Evolutionary conservation across 2,888 invertebrate genomes (phyloP).

Genomic region (Oxystoma pomonae): DNA sequence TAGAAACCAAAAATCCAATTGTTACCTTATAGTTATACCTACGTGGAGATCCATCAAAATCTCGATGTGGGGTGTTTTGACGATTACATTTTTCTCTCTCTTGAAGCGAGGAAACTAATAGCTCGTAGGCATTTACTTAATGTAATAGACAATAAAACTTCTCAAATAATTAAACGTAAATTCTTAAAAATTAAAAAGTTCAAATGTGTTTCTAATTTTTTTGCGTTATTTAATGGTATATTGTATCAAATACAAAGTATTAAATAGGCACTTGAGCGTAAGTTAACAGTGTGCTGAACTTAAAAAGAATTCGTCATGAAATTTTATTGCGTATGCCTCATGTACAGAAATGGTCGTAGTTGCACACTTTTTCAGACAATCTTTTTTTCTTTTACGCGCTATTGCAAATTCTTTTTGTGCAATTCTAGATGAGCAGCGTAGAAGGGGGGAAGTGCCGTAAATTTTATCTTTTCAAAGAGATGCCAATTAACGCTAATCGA

Average conservation of each 20-base stretch:
- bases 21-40: no score
- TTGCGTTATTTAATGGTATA: background rate
- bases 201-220: no score
- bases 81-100: no score
- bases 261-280: background rate
- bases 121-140: no score
- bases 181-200: no score
- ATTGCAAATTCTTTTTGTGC: constrained; percentile 32
- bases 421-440: constrained; percentile 20
- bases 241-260: background rate
- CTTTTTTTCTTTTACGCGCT: constrained; percentile 28
- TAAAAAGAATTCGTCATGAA: constrained; percentile 33
- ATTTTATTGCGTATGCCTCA: constrained; percentile 32
- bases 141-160: no score
- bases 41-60: no score
- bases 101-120: no score
- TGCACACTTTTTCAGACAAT: constrained; percentile 29
- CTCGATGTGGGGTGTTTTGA: no score
- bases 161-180: no score
- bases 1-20: no score
- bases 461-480: background rate
- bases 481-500: background rate
- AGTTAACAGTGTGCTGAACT: constrained; percentile 5
- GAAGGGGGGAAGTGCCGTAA: background rate
- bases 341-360: constrained; percentile 32